Conservation (phyloP, 2,797 vertebrate species). For the Syndactyla subalaris region DNA sequence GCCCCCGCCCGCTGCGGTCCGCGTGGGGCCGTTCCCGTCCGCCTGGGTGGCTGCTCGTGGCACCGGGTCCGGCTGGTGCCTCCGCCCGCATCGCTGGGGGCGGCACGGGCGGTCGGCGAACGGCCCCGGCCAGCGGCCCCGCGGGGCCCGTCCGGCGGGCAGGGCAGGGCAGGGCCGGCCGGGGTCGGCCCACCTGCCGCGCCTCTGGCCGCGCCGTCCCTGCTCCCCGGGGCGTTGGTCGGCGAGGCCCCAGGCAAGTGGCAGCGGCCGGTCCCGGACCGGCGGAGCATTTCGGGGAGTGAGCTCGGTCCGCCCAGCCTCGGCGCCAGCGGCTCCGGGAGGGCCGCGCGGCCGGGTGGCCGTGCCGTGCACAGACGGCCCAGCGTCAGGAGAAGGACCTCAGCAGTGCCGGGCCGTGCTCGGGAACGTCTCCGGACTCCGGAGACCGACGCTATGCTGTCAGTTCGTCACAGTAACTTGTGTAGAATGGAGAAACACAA, state of each 20-base stretch:
- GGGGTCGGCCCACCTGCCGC: too few relatives aligned
- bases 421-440: not conserved
- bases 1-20: too few relatives aligned
- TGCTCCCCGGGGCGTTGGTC: rapidly evolving
- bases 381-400: not conserved
- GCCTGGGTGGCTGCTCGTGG: not conserved
- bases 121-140: too few relatives aligned
- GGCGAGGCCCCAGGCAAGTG: too few relatives aligned
- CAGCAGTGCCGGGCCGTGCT: not conserved
- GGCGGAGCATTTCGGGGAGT: not conserved
- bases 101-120: not conserved
- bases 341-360: rapidly evolving
- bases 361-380: rapidly evolving
- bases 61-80: too few relatives aligned
- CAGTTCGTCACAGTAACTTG: not conserved
- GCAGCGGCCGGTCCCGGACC: too few relatives aligned
- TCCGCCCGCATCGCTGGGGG: too few relatives aligned
- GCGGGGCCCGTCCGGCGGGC: not conserved
- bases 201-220: not conserved
- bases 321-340: not conserved
- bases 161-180: too few relatives aligned
- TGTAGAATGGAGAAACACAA: not conserved
- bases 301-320: too few relatives aligned
- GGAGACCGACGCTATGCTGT: too few relatives aligned
- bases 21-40: not conserved